These are phyloP conservation scores for Callaeas wilsoni DNA, from an alignment of 2,113 vertebrate species.

Conservation along the genomic window DNA sequence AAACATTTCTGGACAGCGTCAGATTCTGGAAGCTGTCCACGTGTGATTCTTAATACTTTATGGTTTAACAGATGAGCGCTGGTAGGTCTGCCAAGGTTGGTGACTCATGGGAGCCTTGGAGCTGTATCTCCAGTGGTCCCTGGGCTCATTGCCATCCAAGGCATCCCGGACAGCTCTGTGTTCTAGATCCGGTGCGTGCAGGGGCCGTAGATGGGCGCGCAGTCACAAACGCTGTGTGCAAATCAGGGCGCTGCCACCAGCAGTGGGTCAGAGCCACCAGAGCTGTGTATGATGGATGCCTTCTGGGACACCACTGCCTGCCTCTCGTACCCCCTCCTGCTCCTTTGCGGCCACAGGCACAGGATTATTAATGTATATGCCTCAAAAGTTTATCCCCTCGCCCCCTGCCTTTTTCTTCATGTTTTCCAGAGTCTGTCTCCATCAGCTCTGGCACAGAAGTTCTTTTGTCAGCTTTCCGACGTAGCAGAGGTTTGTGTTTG, in stretches of 20 bases:
- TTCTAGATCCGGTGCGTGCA: neutral
- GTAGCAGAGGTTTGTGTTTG: neutral
- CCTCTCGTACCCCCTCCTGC: neutral
- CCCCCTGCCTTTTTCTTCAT: rapidly evolving
- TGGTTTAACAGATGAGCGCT: neutral
- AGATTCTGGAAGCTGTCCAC: neutral
- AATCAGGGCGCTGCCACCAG: neutral
- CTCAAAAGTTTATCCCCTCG: neutral
- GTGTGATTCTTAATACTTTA: neutral
- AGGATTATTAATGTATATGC: rapidly evolving
- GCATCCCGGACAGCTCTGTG: neutral
- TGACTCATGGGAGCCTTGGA: neutral
- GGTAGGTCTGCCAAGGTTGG: neutral
- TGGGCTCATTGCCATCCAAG: neutral
- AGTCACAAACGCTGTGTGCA: neutral
- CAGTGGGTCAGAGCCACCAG: neutral
- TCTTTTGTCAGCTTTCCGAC: neutral
- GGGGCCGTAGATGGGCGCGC: neutral
- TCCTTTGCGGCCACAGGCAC: neutral
- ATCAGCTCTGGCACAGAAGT: neutral
- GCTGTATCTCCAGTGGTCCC: neutral
- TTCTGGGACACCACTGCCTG: neutral
- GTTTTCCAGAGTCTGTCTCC: neutral
- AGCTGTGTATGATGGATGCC: too few species aligned
- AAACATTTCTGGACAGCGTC: neutral